Base-by-base conservation (phyloP, 2,888 invertebrate species). In the Ectemnius continuus region DNA sequence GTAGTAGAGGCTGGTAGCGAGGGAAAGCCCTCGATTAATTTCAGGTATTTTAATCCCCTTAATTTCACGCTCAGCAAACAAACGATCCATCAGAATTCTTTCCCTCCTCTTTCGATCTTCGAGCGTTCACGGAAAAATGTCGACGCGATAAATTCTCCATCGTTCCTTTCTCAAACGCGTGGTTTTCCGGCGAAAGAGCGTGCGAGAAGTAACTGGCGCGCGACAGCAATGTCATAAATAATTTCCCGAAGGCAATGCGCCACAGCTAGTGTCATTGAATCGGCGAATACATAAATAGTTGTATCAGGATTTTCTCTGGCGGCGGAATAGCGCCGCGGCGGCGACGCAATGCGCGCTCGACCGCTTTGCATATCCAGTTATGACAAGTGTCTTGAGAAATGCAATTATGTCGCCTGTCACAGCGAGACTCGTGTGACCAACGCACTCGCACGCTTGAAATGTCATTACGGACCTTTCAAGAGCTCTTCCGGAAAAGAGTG, bases 21-120 rank as follows among this genome's bases (percentile, higher is more conserved):
- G 20, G 64, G 61, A 67, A 61, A 72, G 61, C 45, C 8, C 14
- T n/a, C 62, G 73, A 73, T 76, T 70, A 72, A 76, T 68, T 59
- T 28, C 56, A 23, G 46, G 61, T 46, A 58, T 57, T 20, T 48
- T 45, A 2, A 45, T 20, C 23, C 23, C 58, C 46, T 67, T 60
- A 57, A 69, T 67, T 70, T 67, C 52, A 8, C 36, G 46, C 36
- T 16, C 47, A 46, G 18, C 61, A 16, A 52, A 56, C 20, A 57
- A 18, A 36, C 20, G 14, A 36, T 36, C 20, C 18, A 26, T 48
- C 46, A 20, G n/a, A 61, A 46, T 18, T n/a, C 14, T 16, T 61
- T 28, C 36, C 36, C 46, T 14, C 46, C n/a, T 16, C 13, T 18
- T 61, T 16, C 23, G 13, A 18, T 46, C 36, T 36, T 11, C 1